A percentile compares a stretch with the other conserved stretches of the same genome.
phyloP scores from a whole-genome alignment of 53 echinoderm and acorn worm genomes.

The Patiria pectinifera region DNA sequence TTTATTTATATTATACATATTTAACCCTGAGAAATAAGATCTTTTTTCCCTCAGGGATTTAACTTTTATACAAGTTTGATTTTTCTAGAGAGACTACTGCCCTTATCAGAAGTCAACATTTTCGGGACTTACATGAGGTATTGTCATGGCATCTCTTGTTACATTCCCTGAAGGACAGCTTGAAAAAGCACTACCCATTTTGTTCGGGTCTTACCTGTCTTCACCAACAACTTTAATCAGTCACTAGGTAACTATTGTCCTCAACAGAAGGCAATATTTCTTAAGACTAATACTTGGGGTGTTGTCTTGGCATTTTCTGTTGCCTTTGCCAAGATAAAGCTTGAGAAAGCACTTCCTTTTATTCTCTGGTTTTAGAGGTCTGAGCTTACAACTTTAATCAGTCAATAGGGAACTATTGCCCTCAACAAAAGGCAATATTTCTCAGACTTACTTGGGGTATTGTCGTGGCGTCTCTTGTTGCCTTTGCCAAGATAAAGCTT shows the following conservation, averaged over 20 bases:
- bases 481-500: too few species aligned
- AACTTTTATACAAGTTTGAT: too few species aligned
- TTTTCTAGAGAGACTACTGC: too few species aligned
- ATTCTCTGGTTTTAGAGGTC: too few species aligned
- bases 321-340: too few species aligned
- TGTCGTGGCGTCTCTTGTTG: neutral
- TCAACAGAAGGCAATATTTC: too few species aligned
- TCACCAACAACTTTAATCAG: neutral
- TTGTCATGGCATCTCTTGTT: neutral
- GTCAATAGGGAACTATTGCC: neutral
- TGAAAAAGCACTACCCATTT: neutral
- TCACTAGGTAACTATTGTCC: neutral
- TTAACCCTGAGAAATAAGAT: too few species aligned
- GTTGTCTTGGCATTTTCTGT: too few species aligned
- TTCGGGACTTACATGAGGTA: neutral
- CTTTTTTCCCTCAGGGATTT: too few species aligned
- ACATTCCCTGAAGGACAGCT: neutral
- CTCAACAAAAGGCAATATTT: neutral
- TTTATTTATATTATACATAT: too few species aligned
- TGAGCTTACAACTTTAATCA: neutral
- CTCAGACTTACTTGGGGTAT: slow-evolving; percentile 67
- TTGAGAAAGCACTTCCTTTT: too few species aligned
- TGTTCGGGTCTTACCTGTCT: neutral
- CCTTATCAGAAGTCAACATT: neutral
- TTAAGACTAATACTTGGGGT: too few species aligned